Evolutionary conservation across 2,888 invertebrate genomes (phyloP).

Genomic region (Melieria omissa): DNA sequence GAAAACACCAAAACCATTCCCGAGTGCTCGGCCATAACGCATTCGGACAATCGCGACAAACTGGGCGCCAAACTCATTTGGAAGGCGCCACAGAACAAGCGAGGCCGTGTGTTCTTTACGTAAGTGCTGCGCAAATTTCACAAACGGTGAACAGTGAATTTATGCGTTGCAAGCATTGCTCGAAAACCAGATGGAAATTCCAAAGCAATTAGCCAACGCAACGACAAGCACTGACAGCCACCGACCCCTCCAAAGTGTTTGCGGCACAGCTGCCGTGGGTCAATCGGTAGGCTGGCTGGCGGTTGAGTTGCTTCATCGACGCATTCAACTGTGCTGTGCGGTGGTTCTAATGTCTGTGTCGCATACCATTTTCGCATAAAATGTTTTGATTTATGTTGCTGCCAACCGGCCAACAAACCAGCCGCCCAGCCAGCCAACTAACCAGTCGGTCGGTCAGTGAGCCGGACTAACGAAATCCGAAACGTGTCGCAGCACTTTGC

Average conservation of each 20-base stretch:
- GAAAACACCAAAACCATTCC: constrained; percentile 81
- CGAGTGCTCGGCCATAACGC: constrained; percentile 83
- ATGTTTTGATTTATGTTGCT: constrained; percentile 1
- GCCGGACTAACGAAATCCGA: too few relatives aligned
- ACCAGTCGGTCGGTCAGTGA: too few relatives aligned
- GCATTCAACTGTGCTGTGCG: background rate
- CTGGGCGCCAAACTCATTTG: constrained; percentile 78
- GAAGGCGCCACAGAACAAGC: constrained; percentile 76
- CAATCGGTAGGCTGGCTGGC: background rate
- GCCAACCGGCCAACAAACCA: too few relatives aligned
- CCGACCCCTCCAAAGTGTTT: too few relatives aligned
- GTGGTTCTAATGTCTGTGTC: background rate
- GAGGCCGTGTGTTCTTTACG: constrained; percentile 84
- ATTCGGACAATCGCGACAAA: constrained; percentile 81
- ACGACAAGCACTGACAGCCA: background rate
- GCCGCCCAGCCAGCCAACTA: too few relatives aligned
- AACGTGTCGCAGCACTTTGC: too few relatives aligned
- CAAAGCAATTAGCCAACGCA: background rate
- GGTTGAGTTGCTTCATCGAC: too few relatives aligned
- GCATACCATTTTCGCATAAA: constrained; percentile 12
- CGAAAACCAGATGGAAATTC: background rate
- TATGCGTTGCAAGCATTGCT: background rate
- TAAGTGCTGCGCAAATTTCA: constrained; percentile 68
- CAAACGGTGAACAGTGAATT: background rate
- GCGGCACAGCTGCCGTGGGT: background rate